Evolutionary conservation across 2,888 invertebrate species (phyloP), one percentile per base, ranked within the genome.

Genomic region (Tachina fera): DNA sequence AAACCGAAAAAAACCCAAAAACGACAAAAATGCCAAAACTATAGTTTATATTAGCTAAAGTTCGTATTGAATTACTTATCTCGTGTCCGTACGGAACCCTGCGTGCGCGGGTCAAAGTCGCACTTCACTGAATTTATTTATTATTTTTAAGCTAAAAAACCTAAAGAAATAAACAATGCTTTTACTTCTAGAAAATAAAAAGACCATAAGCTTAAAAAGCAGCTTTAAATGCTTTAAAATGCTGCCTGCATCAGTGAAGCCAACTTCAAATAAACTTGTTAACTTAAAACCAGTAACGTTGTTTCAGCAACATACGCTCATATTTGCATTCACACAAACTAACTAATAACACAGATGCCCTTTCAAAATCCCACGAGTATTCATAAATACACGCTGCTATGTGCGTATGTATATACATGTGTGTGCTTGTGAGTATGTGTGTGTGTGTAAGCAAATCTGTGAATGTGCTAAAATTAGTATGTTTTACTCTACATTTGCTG

Each of bases 381-480:
- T 13, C 19, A 31, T 16, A 47, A 16, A 22, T 61, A 11, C 10
- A 3, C 41, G 9, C 13, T n/a, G 9, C 10, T 14, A 58, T 31
- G 9, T 31, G 16, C 61, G 58, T 60, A 10, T 60, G 9, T 9
- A 11, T 39, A n/a, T 60, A 1, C 60, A 39, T 41, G 22, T 70
- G 2, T n/a, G n/a, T 19, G 10, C n/a, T n/a, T 72, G 13, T 74
- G 60, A 51, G 19, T n/a, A 9, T 19, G 13, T 58, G 13, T 74
- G 72, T 61, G 41, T 11, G 14, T 19, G 13, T 58, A 10, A 6
- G 16, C 13, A 77, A 68, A 68, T 60, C 51, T 77, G 19, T 39
- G 14, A 10, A 65, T 63, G 63, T 31, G 45, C 53, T 9, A 47
- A 74, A 77, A 65, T 65, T 79, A 79, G 45, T 72, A 22, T 16